These are phyloP conservation scores for Ceramica pisi DNA, from an alignment of 2,888 invertebrate species.

Conservation along the genomic window DNA sequence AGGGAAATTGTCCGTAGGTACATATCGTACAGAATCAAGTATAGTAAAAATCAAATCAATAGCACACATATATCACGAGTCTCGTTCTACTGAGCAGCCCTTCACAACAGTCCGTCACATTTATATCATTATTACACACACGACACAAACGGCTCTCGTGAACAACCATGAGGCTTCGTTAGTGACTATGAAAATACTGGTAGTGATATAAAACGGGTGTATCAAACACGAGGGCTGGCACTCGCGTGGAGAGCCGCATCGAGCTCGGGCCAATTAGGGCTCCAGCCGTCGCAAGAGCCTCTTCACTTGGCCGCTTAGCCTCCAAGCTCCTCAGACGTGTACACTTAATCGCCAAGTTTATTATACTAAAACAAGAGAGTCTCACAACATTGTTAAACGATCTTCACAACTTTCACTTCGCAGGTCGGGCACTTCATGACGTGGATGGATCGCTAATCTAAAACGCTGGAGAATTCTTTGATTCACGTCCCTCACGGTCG, in stretches of 20 bases:
- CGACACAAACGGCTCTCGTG: conserved; percentile 36
- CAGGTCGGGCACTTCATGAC: conserved; percentile 15
- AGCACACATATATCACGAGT: neutral
- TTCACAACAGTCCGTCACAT: conserved; percentile 24
- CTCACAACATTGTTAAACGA: conserved; percentile 38
- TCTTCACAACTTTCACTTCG: conserved; percentile 38
- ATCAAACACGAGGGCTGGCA: conserved; percentile 65
- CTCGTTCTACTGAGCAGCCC: neutral
- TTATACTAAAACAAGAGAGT: conserved; percentile 49
- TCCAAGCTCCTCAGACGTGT: conserved; percentile 52
- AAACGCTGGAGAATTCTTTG: conserved; percentile 31
- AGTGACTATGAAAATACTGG: conserved; percentile 32
- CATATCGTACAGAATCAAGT: neutral
- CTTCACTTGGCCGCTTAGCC: conserved; percentile 68
- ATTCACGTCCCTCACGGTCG: conserved; percentile 20
- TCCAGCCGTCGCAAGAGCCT: conserved; percentile 57
- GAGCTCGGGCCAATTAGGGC: conserved; percentile 72
- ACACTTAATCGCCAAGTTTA: conserved; percentile 61
- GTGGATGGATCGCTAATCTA: conserved; percentile 39
- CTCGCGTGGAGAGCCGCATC: conserved; percentile 65
- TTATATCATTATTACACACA: conserved; percentile 27
- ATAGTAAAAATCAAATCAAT: neutral
- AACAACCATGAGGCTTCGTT: conserved; percentile 40
- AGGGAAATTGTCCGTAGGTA: neutral
- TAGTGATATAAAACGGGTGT: conserved; percentile 55